phyloP scores from a whole-genome alignment of 2,113 vertebrate species.

The Pollachius pollachius region DNA sequence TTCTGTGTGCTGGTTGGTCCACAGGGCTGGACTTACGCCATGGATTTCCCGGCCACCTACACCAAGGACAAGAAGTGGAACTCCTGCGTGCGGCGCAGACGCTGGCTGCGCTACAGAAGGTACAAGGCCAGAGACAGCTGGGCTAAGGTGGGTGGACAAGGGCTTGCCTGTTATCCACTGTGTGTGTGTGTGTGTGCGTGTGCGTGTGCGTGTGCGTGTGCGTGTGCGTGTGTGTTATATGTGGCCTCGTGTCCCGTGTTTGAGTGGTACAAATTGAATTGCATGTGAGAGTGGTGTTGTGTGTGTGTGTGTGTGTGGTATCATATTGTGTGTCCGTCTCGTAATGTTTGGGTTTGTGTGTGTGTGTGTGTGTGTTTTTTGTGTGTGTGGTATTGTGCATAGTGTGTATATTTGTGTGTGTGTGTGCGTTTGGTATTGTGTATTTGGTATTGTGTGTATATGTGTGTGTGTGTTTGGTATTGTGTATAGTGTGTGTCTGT shows the following conservation, averaged over 20 bases:
- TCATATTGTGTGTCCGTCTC: no score
- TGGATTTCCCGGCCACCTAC: slow-evolving; percentile 94
- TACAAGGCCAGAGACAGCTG: slow-evolving; percentile 88
- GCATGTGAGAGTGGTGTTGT: not conserved
- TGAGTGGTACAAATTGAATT: not conserved
- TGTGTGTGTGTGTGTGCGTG: not conserved
- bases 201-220: not conserved
- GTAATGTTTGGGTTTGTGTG: slow-evolving; percentile 4
- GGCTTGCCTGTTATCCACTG: not conserved
- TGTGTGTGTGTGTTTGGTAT: not conserved
- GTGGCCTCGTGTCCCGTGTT: not conserved
- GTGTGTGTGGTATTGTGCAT: not conserved
- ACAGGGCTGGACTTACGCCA: slow-evolving; percentile 94
- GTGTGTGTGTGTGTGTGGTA: not conserved
- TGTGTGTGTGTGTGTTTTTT: slow-evolving; percentile 4
- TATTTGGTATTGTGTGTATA: slow-evolving; percentile 6
- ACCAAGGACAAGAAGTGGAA: slow-evolving; percentile 96
- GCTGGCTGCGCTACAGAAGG: slow-evolving; percentile 93
- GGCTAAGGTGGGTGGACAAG: slow-evolving; percentile 81
- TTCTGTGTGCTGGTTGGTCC: slow-evolving; percentile 11
- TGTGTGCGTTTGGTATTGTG: not conserved
- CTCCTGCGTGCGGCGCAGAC: slow-evolving; percentile 91
- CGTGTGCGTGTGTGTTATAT: no score
- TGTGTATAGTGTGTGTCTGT: not conserved
- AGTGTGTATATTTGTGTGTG: not conserved